Percentiles rank a stretch among this genome's conserved stretches.
phyloP scores from a whole-genome alignment of 1,140 invertebrate genomes.

The Trichomalopsis sarcophagae region DNA sequence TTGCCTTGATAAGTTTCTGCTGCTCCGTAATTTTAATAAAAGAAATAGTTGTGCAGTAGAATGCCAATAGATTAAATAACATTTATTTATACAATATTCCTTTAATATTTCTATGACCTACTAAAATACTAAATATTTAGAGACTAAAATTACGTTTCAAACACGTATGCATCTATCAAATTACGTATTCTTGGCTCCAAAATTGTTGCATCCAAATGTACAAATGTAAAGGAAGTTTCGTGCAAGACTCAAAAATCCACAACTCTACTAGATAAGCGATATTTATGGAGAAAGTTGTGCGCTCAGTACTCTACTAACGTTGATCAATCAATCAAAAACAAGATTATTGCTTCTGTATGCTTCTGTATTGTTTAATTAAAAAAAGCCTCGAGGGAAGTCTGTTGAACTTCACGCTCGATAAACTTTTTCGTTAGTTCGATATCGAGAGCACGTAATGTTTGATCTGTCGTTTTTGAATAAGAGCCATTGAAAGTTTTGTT shows the following conservation, averaged over 20 bases:
- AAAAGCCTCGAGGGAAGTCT: slow-evolving; percentile 46
- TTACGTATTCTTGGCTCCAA: slow-evolving; percentile 33
- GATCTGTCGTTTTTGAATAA: background rate
- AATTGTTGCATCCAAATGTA: slow-evolving; percentile 26
- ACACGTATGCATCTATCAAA: background rate
- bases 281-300: slow-evolving; percentile 55
- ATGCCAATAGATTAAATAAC: too few relatives aligned
- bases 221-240: slow-evolving; percentile 25
- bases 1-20: too few relatives aligned
- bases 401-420: slow-evolving; percentile 56
- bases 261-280: slow-evolving; percentile 51
- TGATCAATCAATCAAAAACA: too few relatives aligned
- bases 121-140: background rate
- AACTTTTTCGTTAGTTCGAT: slow-evolving; percentile 47
- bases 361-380: slow-evolving; percentile 55
- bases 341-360: too few relatives aligned
- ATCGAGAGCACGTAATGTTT: background rate
- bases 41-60: too few relatives aligned
- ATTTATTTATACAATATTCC: too few relatives aligned
- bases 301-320: slow-evolving; percentile 47
- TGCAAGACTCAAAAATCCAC: background rate
- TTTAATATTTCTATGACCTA: background rate
- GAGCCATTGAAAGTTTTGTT: background rate
- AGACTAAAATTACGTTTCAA: background rate
- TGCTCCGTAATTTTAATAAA: too few relatives aligned